Evolutionary conservation across 2,113 vertebrate species (phyloP).

Genomic region (Saguinus imperator): DNA sequence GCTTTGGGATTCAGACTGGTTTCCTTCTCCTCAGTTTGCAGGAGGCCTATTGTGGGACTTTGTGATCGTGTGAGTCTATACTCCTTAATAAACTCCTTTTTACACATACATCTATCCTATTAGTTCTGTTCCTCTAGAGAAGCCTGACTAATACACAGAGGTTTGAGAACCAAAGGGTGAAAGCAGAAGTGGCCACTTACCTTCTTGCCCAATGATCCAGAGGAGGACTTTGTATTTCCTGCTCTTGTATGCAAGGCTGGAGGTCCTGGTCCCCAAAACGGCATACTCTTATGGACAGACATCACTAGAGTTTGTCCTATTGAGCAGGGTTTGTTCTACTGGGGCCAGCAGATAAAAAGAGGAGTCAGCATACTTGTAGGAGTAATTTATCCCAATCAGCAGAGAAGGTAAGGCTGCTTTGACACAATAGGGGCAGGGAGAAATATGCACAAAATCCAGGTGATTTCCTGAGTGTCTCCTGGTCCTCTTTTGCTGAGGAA

Average conservation of each 20-base stretch:
- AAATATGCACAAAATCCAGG: not conserved
- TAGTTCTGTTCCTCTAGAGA: too few relatives aligned
- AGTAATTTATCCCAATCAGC: not conserved
- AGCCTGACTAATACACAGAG: too few relatives aligned
- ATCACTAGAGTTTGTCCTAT: not conserved
- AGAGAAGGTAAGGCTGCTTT: not conserved
- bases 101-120: too few relatives aligned
- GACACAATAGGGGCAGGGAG: not conserved
- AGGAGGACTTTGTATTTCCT: not conserved
- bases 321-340: not conserved
- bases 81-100: too few relatives aligned
- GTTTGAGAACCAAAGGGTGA: not conserved
- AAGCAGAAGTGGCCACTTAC: not conserved
- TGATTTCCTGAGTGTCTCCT: not conserved
- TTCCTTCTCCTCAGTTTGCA: too few relatives aligned
- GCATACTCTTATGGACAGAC: not conserved
- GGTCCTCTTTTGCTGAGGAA: not conserved
- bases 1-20: too few relatives aligned
- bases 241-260: not conserved
- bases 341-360: not conserved
- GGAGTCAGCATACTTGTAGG: not conserved
- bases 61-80: too few relatives aligned
- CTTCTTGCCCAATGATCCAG: not conserved
- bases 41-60: too few relatives aligned
- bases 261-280: not conserved